Percentiles rank a stretch among this genome's conserved stretches.
These are phyloP conservation scores for Microplitis manilae DNA, from an alignment of 2,888 invertebrate genomes.

Conservation along the genomic window DNA sequence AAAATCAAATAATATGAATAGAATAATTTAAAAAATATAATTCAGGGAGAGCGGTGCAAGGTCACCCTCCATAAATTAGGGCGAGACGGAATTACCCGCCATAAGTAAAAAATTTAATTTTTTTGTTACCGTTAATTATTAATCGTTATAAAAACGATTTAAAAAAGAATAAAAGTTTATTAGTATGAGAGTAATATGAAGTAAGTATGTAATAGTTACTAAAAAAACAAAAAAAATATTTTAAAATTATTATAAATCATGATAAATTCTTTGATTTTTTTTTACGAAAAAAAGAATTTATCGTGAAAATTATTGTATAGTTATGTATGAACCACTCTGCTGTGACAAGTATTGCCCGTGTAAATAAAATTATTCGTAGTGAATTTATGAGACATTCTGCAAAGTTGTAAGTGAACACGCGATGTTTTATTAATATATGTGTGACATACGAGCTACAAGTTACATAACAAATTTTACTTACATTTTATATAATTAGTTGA, in stretches of 20 bases:
- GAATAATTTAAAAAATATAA: neutral
- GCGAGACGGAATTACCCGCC: neutral
- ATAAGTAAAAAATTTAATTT: neutral
- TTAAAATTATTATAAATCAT: neutral
- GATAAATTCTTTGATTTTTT: slow-evolving; percentile 1
- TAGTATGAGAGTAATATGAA: neutral
- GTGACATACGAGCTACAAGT: too few species aligned
- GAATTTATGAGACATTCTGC: neutral
- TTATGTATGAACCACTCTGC: neutral
- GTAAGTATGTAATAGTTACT: neutral
- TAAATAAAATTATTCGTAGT: neutral
- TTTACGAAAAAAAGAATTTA: neutral
- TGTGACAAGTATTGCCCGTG: neutral
- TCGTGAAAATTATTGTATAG: neutral
- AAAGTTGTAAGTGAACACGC: neutral
- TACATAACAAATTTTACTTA: too few species aligned
- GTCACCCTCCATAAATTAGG: neutral
- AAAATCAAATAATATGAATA: neutral
- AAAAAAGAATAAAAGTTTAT: neutral
- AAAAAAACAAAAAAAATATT: neutral
- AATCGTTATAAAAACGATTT: neutral
- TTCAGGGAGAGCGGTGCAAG: neutral
- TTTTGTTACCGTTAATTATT: neutral
- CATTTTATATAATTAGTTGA: too few species aligned
- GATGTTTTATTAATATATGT: too few species aligned